Conservation (phyloP, 2,888 invertebrate genomes). For the Spodoptera exigua region DNA sequence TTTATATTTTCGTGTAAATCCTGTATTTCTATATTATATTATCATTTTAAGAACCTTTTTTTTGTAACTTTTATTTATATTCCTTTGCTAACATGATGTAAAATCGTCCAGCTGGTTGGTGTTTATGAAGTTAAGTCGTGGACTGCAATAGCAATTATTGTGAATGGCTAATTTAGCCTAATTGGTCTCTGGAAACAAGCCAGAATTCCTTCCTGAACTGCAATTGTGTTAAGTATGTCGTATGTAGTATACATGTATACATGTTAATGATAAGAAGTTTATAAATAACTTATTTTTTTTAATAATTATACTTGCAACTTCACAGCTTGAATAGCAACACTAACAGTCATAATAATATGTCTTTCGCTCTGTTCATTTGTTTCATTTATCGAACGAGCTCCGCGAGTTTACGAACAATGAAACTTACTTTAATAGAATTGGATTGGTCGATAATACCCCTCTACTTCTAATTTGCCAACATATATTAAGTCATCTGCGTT, state of each 20-base stretch:
- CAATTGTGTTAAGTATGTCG: no score
- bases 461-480: no score
- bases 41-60: conserved; percentile 7
- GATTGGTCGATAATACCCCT: no score
- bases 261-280: no score
- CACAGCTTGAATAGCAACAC: no score
- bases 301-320: no score
- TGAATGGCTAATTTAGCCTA: conserved; percentile 3
- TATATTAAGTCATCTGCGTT: conserved; percentile 9
- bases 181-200: conserved; percentile 12
- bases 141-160: conserved; percentile 1
- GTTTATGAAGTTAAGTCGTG: not conserved
- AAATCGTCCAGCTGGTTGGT: not conserved
- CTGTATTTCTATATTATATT: conserved; percentile 35
- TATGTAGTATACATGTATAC: no score
- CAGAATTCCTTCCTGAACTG: not conserved
- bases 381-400: no score
- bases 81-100: not conserved
- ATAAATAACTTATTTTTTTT: no score
- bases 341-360: no score
- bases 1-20: conserved; percentile 34
- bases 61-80: not conserved
- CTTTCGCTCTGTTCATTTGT: no score
- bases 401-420: not conserved
- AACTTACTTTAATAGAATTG: no score